These are phyloP conservation scores for Pseudomyrmex dendroicus DNA, from an alignment of 1,140 invertebrate genomes.

Conservation along the genomic window DNA sequence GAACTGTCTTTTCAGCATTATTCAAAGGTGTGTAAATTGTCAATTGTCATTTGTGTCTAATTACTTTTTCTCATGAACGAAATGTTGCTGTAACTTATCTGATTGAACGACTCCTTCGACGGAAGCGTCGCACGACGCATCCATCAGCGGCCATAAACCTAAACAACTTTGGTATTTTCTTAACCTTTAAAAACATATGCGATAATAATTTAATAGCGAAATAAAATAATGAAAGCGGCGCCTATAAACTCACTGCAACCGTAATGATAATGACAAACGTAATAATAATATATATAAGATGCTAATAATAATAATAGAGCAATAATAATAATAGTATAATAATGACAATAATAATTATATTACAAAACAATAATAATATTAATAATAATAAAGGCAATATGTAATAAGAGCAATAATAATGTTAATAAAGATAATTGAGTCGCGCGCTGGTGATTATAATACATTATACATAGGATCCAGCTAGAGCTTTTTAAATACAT, in stretches of 20 bases:
- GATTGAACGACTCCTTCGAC: constrained; percentile 38
- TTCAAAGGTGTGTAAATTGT: background rate
- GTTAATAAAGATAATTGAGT: constrained; percentile 66
- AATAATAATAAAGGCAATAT: constrained; percentile 73
- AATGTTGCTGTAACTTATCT: background rate
- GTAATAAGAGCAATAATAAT: constrained; percentile 73
- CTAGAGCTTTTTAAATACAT: constrained; percentile 74
- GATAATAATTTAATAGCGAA: constrained; percentile 79
- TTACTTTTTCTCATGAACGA: background rate
- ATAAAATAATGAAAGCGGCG: constrained; percentile 74
- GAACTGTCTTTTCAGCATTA: background rate
- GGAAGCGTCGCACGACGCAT: constrained; percentile 71
- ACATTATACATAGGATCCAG: constrained; percentile 80
- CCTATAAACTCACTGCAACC: constrained; percentile 71
- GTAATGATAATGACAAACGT: constrained; percentile 74
- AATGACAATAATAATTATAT: constrained; percentile 70
- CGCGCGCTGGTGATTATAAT: constrained; percentile 70
- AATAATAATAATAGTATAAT: constrained; percentile 65
- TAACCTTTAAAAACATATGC: constrained; percentile 80
- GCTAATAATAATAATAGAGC: constrained; percentile 61
- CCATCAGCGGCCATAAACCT: constrained; percentile 81
- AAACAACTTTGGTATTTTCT: constrained; percentile 85
- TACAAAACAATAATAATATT: constrained; percentile 76
- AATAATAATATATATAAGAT: constrained; percentile 72
- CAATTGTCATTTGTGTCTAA: background rate